A percentile compares a stretch with the other conserved stretches of the same genome.
These are phyloP conservation scores for Distichodus sexfasciatus DNA, from an alignment of 2,797 vertebrate genomes.

Conservation along the genomic window DNA sequence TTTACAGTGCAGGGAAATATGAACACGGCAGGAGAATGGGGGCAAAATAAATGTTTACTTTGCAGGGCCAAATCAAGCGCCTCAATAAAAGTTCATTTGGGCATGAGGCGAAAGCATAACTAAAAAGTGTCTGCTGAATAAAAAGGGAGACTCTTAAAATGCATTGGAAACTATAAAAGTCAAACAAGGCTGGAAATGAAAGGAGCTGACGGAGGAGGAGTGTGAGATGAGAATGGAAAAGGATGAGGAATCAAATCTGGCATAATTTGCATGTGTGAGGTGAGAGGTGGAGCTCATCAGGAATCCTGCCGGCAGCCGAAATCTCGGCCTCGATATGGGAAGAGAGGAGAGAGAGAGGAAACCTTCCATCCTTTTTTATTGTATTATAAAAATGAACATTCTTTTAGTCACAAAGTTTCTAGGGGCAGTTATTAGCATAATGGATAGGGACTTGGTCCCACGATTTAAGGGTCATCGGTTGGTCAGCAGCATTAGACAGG, in stretches of 20 bases:
- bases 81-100: constrained; percentile 10
- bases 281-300: not conserved
- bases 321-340: too few species aligned
- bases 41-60: constrained; percentile 5
- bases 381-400: too few species aligned
- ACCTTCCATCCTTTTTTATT: too few species aligned
- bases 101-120: not conserved
- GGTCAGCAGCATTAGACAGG: too few species aligned
- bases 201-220: not conserved
- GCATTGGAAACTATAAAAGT: not conserved
- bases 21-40: not conserved
- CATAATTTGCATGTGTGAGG: not conserved
- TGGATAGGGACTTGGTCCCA: too few species aligned
- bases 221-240: not conserved
- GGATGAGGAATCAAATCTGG: not conserved
- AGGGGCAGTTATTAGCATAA: too few species aligned
- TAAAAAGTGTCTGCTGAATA: not conserved
- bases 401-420: too few species aligned
- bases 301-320: too few species aligned
- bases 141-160: not conserved
- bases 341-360: not conserved
- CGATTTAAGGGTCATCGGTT: too few species aligned
- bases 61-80: not conserved
- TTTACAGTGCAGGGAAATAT: constrained; percentile 4
- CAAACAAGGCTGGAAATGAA: not conserved